A percentile compares a stretch with the other conserved stretches of the same genome.
These are phyloP conservation scores for Copidosoma floridanum DNA, from an alignment of 1,140 invertebrate genomes.

Conservation along the genomic window DNA sequence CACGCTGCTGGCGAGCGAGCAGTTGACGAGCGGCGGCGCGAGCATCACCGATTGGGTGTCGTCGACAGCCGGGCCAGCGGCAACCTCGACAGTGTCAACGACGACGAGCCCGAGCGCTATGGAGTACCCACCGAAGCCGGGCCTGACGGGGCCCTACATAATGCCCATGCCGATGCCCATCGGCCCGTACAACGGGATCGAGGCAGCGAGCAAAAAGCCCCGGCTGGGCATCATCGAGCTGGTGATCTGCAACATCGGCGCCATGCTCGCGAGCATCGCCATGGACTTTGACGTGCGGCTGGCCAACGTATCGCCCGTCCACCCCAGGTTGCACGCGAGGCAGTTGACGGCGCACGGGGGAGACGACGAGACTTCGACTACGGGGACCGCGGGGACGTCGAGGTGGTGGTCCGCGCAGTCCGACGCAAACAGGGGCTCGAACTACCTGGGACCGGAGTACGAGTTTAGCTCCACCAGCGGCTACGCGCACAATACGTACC, in stretches of 20 bases:
- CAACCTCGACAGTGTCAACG: no score
- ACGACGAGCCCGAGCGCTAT: conserved; percentile 29
- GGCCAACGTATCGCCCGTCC: conserved; percentile 79
- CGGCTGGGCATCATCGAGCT: conserved; percentile 76
- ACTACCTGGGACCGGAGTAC: conserved; percentile 57
- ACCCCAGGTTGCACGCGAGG: conserved; percentile 74
- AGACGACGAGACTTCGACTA: conserved; percentile 43
- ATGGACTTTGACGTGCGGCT: conserved; percentile 88
- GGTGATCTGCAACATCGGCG: conserved; percentile 86
- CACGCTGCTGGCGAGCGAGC: conserved; percentile 14
- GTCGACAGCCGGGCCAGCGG: no score
- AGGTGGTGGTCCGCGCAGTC: conserved; percentile 43
- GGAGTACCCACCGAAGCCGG: conserved; percentile 61
- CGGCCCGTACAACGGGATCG: conserved; percentile 72
- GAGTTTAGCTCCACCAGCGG: conserved; percentile 62
- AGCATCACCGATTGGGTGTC: conserved; percentile 44
- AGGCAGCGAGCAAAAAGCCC: conserved; percentile 70
- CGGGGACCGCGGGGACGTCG: no score
- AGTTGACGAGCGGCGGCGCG: conserved; percentile 8
- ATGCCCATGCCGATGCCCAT: conserved; percentile 67
- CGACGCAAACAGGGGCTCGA: conserved; percentile 49
- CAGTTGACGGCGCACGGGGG: conserved; percentile 31
- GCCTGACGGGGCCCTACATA: conserved; percentile 48
- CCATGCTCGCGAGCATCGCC: conserved; percentile 82
- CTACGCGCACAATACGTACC: conserved; percentile 87